These are phyloP conservation scores for Caiman crocodilus DNA, from an alignment of 2,797 vertebrate genomes.

Conservation along the genomic window DNA sequence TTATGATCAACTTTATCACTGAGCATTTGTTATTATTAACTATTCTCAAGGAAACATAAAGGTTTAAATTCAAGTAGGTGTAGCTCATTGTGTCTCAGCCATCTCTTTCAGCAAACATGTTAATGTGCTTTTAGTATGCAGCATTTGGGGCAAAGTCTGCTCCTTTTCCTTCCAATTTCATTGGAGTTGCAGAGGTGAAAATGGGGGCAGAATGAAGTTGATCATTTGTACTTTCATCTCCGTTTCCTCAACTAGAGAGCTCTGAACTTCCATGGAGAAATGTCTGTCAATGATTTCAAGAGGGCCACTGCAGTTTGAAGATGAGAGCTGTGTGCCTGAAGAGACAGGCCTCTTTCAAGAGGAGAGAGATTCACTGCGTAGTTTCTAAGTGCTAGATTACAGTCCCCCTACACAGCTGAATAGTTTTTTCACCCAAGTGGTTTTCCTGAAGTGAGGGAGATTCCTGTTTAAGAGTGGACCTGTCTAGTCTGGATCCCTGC, in stretches of 20 bases:
- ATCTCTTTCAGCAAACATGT: not conserved
- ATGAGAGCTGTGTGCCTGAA: not conserved
- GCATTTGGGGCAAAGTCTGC: not conserved
- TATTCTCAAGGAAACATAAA: not conserved
- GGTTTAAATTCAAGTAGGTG: conserved; percentile 1
- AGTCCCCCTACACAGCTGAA: rapidly evolving
- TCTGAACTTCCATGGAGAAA: rapidly evolving
- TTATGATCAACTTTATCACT: conserved; percentile 18
- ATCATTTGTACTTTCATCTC: not conserved
- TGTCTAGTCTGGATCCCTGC: no score
- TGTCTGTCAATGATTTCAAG: not conserved
- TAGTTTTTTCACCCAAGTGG: rapidly evolving
- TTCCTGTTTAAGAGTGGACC: not conserved
- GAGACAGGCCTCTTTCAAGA: not conserved
- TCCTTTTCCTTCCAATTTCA: conserved; percentile 5
- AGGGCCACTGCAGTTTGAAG: not conserved
- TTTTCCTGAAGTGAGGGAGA: not conserved
- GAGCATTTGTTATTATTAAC: conserved; percentile 11
- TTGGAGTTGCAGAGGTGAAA: not conserved
- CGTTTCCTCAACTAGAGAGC: not conserved
- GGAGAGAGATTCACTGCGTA: not conserved
- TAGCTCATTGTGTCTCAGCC: not conserved
- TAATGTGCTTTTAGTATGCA: not conserved
- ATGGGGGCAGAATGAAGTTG: not conserved
- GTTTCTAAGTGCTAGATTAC: not conserved